phyloP scores from a whole-genome alignment of 2,888 invertebrate genomes.

The Pollenia amentaria region DNA sequence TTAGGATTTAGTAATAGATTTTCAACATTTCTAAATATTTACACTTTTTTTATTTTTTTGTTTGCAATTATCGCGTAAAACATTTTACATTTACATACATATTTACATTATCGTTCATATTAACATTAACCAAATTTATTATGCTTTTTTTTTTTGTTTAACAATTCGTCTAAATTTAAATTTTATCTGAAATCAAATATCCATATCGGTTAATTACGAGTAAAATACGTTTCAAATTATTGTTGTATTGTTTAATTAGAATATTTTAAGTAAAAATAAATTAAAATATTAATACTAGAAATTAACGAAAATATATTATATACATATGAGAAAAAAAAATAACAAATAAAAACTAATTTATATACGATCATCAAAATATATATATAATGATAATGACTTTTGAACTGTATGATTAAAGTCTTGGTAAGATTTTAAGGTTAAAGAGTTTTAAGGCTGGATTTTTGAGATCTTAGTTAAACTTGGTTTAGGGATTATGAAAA shows the following conservation, averaged over 20 bases:
- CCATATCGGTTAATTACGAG: neutral
- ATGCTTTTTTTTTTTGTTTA: slow-evolving; percentile 5
- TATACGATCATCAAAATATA: slow-evolving; percentile 10
- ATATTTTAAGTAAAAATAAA: slow-evolving; percentile 34
- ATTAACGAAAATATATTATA: slow-evolving; percentile 27
- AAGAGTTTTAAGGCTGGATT: no score
- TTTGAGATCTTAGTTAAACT: no score
- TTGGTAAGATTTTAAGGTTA: no score
- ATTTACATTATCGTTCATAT: neutral
- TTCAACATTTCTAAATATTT: slow-evolving; percentile 5
- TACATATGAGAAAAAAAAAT: slow-evolving; percentile 25
- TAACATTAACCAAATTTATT: neutral
- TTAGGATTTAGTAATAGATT: slow-evolving; percentile 7
- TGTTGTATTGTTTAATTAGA: slow-evolving; percentile 39
- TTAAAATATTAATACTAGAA: slow-evolving; percentile 12
- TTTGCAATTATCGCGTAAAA: neutral
- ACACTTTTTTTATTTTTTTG: slow-evolving; percentile 11
- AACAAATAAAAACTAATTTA: slow-evolving; percentile 49
- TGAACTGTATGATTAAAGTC: no score
- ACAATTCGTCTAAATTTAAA: neutral
- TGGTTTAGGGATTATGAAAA: no score
- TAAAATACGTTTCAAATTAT: slow-evolving; percentile 10
- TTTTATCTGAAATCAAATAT: slow-evolving; percentile 31
- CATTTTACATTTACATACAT: neutral
- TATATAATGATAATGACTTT: no score